Evolutionary conservation across 2,888 invertebrate genomes (phyloP).

Genomic region (Brachypalpus laphriformis): DNA sequence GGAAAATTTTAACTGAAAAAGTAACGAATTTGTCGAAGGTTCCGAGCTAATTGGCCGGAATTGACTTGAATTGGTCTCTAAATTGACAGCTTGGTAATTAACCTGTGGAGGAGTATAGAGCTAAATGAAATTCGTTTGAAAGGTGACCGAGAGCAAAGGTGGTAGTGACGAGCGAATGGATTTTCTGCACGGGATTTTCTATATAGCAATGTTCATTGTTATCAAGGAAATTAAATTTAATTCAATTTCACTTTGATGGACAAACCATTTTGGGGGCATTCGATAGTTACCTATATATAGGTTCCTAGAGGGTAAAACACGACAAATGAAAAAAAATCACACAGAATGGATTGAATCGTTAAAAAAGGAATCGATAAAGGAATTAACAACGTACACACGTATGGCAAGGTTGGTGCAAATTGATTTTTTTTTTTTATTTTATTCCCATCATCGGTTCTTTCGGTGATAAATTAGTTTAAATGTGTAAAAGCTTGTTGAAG

Average conservation of each 20-base stretch:
- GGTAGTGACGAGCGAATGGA: background rate
- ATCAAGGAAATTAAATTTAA: constrained; percentile 40
- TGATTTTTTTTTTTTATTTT: background rate
- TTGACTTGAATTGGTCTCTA: constrained; percentile 44
- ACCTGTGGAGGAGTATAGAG: background rate
- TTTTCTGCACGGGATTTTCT: constrained; percentile 1
- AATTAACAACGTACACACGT: constrained; percentile 31
- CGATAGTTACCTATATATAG: background rate
- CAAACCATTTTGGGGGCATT: constrained; percentile 2
- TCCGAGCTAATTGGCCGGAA: constrained; percentile 43
- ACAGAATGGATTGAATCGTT: constrained; percentile 12
- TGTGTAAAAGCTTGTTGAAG: background rate
- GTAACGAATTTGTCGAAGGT: constrained; percentile 28
- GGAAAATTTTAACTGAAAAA: background rate
- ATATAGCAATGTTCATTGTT: constrained; percentile 31
- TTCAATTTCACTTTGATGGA: constrained; percentile 34
- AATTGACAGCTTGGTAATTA: constrained; percentile 57
- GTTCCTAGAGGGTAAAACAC: too few relatives aligned
- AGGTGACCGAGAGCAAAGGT: background rate
- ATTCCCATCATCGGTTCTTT: background rate
- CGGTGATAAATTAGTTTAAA: background rate
- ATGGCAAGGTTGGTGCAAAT: background rate
- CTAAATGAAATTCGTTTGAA: constrained; percentile 26
- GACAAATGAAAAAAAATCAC: background rate
- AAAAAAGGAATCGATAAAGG: constrained; percentile 17